A percentile compares a stretch with the other conserved stretches of the same genome.
Evolutionary conservation across 1,140 invertebrate genomes (phyloP).

Genomic region (Nilaparvata lugens): DNA sequence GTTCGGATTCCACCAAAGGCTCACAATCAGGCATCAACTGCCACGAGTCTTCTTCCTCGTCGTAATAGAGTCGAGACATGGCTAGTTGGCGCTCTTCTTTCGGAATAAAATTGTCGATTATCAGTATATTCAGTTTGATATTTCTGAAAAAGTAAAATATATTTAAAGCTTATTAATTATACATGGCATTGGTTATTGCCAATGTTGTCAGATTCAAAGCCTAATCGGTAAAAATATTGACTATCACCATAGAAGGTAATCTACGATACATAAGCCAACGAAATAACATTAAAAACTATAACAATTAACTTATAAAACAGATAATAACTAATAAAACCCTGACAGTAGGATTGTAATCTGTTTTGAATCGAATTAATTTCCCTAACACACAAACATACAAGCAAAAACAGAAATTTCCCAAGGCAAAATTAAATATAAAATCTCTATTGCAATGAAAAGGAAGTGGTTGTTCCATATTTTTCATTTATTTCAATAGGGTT

Average conservation of each 20-base stretch:
- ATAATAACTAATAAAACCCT: too few relatives aligned
- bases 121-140: conserved; percentile 70
- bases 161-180: conserved; percentile 29
- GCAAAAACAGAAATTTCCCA: too few relatives aligned
- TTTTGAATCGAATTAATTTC: too few relatives aligned
- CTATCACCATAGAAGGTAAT: background rate
- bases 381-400: too few relatives aligned
- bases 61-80: conserved; percentile 65
- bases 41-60: conserved; percentile 87
- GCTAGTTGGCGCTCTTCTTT: conserved; percentile 78
- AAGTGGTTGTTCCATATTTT: too few relatives aligned
- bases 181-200: background rate
- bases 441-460: too few relatives aligned
- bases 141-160: conserved; percentile 40
- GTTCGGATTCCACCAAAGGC: conserved; percentile 17
- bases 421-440: too few relatives aligned
- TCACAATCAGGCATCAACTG: conserved; percentile 38
- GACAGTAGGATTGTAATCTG: too few relatives aligned
- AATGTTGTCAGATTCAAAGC: conserved; percentile 4
- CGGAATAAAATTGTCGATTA: conserved; percentile 97
- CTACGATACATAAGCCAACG: background rate
- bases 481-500: too few relatives aligned
- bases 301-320: background rate
- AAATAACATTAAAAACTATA: background rate
- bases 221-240: background rate